Conservation (phyloP, 2,888 invertebrate species). For the Actias luna region DNA sequence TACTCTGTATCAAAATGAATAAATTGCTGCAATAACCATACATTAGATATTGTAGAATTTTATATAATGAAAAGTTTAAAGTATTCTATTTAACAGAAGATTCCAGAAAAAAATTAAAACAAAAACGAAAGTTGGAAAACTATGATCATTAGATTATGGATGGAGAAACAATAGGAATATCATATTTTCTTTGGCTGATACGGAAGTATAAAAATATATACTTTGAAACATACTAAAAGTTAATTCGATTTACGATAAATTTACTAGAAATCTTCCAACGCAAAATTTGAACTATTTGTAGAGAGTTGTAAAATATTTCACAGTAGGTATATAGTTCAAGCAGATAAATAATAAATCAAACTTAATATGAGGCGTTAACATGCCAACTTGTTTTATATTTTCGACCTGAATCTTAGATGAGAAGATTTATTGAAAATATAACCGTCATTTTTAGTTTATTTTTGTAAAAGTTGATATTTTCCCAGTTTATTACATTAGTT, state of each 20-base stretch:
- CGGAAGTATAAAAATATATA: too few species aligned
- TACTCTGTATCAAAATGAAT: too few species aligned
- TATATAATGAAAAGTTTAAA: too few species aligned
- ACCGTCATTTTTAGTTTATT: conserved; percentile 13
- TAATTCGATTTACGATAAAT: neutral
- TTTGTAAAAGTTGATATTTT: conserved; percentile 14
- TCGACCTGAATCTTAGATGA: conserved; percentile 1
- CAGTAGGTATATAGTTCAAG: neutral
- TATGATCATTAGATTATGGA: too few species aligned
- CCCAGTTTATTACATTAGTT: conserved; percentile 1
- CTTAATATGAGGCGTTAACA: conserved; percentile 5
- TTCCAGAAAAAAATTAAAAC: too few species aligned
- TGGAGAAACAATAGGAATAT: neutral
- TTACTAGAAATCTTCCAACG: neutral
- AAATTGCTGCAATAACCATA: too few species aligned
- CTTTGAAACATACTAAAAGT: too few species aligned
- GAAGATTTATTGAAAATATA: conserved; percentile 6
- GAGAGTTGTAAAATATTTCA: neutral
- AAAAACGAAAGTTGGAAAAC: too few species aligned
- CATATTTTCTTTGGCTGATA: too few species aligned
- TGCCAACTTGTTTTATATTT: conserved; percentile 12
- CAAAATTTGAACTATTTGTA: neutral
- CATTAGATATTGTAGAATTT: too few species aligned
- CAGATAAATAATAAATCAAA: conserved; percentile 9
- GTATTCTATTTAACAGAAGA: too few species aligned